A percentile compares a stretch with the other conserved stretches of the same genome.
Evolutionary conservation across 92 coral and sea anemone species (phyloP).

Genomic region (Epizoanthus scotinus): DNA sequence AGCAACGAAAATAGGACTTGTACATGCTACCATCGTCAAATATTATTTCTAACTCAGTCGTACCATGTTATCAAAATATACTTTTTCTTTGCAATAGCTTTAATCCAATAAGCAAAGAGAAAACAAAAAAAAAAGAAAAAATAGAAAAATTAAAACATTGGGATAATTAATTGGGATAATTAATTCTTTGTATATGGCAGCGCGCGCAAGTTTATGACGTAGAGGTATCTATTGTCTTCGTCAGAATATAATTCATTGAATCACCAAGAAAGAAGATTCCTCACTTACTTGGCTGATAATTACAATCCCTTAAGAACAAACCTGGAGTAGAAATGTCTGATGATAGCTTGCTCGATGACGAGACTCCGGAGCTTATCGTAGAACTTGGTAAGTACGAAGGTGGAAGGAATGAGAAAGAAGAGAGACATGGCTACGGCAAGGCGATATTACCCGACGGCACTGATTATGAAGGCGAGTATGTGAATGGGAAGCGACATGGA

Average conservation of each 20-base stretch:
- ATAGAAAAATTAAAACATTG: too few species aligned
- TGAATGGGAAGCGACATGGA: slow-evolving; percentile 78
- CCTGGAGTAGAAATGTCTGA: slow-evolving; percentile 33
- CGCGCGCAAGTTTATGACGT: slow-evolving; percentile 12
- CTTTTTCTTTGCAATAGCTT: too few species aligned
- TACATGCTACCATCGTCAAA: too few species aligned
- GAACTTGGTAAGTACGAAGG: slow-evolving; percentile 69
- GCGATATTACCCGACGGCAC: slow-evolving; percentile 74
- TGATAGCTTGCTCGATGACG: slow-evolving; percentile 34
- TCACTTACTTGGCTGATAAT: not conserved
- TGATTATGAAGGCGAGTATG: slow-evolving; percentile 73
- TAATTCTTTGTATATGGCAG: too few species aligned
- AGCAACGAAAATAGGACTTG: too few species aligned
- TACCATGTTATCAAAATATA: too few species aligned
- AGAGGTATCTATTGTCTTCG: slow-evolving; percentile 1
- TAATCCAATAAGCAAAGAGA: too few species aligned
- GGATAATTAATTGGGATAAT: too few species aligned
- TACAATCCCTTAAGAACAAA: not conserved
- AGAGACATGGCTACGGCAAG: slow-evolving; percentile 84
- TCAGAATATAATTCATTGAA: not conserved
- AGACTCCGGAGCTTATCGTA: not conserved
- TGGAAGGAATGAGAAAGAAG: slow-evolving; percentile 63
- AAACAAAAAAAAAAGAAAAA: too few species aligned
- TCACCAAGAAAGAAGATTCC: not conserved
- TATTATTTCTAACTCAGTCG: too few species aligned